A percentile compares a stretch with the other conserved stretches of the same genome.
phyloP scores from a whole-genome alignment of 2,888 invertebrate species.

The Drosophila planitibia region DNA sequence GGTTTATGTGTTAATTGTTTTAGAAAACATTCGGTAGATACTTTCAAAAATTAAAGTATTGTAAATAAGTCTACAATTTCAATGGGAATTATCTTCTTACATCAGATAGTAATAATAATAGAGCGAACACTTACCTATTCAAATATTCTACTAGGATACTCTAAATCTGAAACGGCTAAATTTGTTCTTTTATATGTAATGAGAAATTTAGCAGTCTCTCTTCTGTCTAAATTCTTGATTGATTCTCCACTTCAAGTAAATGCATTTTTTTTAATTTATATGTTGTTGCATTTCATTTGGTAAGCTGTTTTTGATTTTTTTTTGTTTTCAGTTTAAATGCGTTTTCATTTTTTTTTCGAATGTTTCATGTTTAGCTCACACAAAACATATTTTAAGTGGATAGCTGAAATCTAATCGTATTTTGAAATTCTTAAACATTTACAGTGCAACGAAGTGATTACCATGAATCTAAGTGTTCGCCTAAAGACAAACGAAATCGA shows the following conservation, averaged over 20 bases:
- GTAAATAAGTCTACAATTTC: not conserved
- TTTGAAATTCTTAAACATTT: constrained; percentile 26
- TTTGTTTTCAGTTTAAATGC: constrained; percentile 49
- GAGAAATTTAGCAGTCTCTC: not conserved
- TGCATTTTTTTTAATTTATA: not conserved
- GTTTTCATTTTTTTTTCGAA: constrained; percentile 50
- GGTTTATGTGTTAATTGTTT: not conserved
- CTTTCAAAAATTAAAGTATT: not conserved
- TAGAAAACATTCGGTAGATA: not conserved
- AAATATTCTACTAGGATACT: not conserved
- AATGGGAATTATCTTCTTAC: not conserved
- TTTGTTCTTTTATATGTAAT: not conserved
- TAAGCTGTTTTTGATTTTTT: constrained; percentile 19
- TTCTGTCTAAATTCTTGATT: not conserved
- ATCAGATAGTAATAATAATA: not conserved
- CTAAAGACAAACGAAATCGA: constrained; percentile 85
- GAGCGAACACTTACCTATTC: not conserved
- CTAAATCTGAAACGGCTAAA: not conserved
- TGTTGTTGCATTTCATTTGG: not conserved
- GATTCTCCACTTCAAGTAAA: not conserved
- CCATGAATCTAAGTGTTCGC: constrained; percentile 85
- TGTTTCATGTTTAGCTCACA: constrained; percentile 46
- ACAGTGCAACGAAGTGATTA: constrained; percentile 86
- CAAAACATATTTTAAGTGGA: constrained; percentile 3
- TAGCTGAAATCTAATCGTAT: constrained; percentile 19